Conservation (phyloP, 2,113 vertebrate species). For the Dicentrarchus labrax region DNA sequence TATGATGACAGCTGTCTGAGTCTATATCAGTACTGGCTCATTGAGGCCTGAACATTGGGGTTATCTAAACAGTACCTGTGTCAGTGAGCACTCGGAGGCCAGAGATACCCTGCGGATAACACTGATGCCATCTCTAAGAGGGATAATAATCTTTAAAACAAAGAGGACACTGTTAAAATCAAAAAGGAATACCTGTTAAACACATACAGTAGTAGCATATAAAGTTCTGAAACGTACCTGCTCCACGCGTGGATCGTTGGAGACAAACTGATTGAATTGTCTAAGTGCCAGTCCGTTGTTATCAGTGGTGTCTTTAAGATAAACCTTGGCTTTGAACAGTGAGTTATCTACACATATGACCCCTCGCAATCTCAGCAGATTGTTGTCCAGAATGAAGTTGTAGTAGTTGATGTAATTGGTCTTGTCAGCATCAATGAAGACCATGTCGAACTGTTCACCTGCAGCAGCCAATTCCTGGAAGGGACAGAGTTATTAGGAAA, state of each 20-base stretch:
- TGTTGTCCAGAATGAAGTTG: conserved; percentile 87
- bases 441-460: conserved; percentile 87
- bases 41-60: background rate
- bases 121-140: conserved; percentile 85
- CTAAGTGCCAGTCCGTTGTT: conserved; percentile 84
- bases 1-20: too few relatives aligned
- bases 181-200: background rate
- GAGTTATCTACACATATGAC: conserved; percentile 87
- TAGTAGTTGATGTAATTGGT: conserved; percentile 87
- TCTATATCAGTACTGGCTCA: background rate
- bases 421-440: conserved; percentile 90
- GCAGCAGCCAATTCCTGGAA: conserved; percentile 82
- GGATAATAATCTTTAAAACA: conserved; percentile 83
- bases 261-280: conserved; percentile 85
- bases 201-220: background rate
- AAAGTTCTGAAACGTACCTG: conserved; percentile 77
- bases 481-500: conserved; percentile 4
- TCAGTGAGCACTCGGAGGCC: conserved; percentile 17
- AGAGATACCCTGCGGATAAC: conserved; percentile 77
- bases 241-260: conserved; percentile 81
- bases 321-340: conserved; percentile 87
- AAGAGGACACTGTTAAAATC: conserved; percentile 3
- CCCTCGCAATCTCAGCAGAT: conserved; percentile 84
- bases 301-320: conserved; percentile 83
- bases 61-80: conserved; percentile 53